Evolutionary conservation across 2,113 vertebrate species (phyloP).

Genomic region (Amphiprion percula): DNA sequence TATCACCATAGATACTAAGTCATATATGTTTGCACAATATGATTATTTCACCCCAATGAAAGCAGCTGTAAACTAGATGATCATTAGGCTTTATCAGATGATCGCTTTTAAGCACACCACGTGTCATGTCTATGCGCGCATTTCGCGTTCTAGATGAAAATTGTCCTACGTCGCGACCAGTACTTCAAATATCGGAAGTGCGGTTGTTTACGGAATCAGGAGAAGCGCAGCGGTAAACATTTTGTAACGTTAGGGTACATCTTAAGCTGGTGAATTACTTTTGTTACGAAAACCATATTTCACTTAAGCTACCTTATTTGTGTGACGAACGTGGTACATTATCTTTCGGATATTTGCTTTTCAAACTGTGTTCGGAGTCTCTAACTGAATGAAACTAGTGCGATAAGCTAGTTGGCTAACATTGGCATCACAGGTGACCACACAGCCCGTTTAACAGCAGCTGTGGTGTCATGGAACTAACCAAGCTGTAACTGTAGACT

Average conservation of each 20-base stretch:
- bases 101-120: no score
- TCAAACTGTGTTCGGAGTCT: background rate
- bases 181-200: conserved; percentile 61
- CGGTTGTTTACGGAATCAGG: conserved; percentile 60
- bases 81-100: no score
- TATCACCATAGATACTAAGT: no score
- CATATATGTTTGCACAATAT: no score
- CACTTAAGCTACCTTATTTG: no score
- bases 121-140: no score
- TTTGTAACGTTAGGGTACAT: background rate
- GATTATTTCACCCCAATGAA: no score
- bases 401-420: conserved; percentile 41
- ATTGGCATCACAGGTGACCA: background rate
- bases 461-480: background rate
- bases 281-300: background rate
- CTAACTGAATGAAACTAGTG: background rate
- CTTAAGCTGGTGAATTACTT: background rate
- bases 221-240: conserved; percentile 4
- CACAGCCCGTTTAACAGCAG: background rate
- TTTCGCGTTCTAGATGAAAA: background rate
- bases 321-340: no score
- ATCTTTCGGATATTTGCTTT: background rate
- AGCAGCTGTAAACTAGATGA: no score
- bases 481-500: background rate
- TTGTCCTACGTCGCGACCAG: conserved; percentile 49